Percentiles rank a stretch among this genome's conserved stretches.
Evolutionary conservation across 2,888 invertebrate species (phyloP).

Genomic region (Eristalinus aeneus): DNA sequence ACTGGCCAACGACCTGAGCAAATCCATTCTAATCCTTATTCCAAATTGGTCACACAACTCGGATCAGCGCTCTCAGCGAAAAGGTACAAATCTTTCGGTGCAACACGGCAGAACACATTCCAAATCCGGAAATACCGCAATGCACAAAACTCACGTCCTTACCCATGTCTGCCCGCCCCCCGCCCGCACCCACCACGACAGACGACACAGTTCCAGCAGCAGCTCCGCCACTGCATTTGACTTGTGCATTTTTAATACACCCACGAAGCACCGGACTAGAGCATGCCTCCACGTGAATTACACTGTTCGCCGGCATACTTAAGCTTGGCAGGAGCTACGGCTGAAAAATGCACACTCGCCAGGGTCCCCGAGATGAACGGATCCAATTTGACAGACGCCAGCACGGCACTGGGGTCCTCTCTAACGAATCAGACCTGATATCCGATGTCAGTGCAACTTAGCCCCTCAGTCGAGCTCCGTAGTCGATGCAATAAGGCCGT

Average conservation of each 20-base stretch:
- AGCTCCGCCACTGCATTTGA: slow-evolving; percentile 26
- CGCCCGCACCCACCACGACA: neutral
- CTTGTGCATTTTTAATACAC: slow-evolving; percentile 62
- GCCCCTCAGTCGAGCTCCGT: neutral
- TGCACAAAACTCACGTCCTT: slow-evolving; percentile 26
- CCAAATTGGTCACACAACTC: slow-evolving; percentile 3
- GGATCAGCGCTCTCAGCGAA: neutral
- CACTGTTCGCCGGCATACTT: neutral
- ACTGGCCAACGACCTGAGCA: neutral
- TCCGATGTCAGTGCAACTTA: slow-evolving; percentile 23
- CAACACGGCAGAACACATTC: slow-evolving; percentile 8
- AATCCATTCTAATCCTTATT: slow-evolving; percentile 7
- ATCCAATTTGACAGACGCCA: neutral
- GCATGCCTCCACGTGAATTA: slow-evolving; percentile 42
- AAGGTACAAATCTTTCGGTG: slow-evolving; percentile 24
- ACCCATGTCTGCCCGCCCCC: neutral
- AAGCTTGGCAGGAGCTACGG: slow-evolving; percentile 12
- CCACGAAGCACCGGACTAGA: slow-evolving; percentile 26
- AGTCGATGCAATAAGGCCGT: too few relatives aligned
- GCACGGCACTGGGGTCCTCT: neutral
- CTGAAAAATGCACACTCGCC: slow-evolving; percentile 13
- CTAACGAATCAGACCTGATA: slow-evolving; percentile 46
- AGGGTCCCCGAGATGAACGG: neutral
- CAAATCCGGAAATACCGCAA: slow-evolving; percentile 51
- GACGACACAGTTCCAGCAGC: neutral